Evolutionary conservation across 1,140 invertebrate genomes (phyloP), one percentile per base, ranked within the genome.

Genomic region (Odontomachus brunneus): DNA sequence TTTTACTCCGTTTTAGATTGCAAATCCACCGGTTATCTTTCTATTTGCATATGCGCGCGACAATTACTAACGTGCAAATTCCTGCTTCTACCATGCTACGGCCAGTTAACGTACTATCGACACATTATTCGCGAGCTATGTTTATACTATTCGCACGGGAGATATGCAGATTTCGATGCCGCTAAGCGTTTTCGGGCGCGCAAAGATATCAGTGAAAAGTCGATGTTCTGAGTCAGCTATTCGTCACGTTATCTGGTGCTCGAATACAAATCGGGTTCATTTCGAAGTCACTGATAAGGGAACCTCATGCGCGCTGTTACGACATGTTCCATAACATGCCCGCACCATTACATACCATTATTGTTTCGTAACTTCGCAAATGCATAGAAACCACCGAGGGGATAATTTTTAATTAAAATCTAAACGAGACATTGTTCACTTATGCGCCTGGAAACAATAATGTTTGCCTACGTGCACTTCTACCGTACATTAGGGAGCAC

Each of bases 111-210:
- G 44, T 26, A 24, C 59, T 74, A 74, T 74, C 22, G 55, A 17
- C 55, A 15, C 51, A 63, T 62, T 74, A 62, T 75, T 63, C 44
- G 26, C 26, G 3, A 63, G 51, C 44, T 63, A 75, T 62, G 72
- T 63, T 63, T 60, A 24, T 15, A 75, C 51, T 51, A 51, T 75
- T 44, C 62, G 49, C n/a, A 14, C 14, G 9, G 22, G 22, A 62
- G 38, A 63, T 63, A 60, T 75, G 57, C 44, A 75, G 26, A 75
- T 75, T 63, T 75, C 24, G 3, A 38, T 19, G 57, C 9, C 12
- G 11, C 1, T 33, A 63, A 33, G n/a, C 15, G 26, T 65, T 65
- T 53, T 51, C 26, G 63, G 38, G 19, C 4, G 57, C 11, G 3
- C 72, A 14, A 29, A 49, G 44, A 49, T 63, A 75, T 63, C 44